Evolutionary conservation across 2,888 invertebrate species (phyloP), one percentile per base, ranked within the genome.

Genomic region (Urechis unicinctus): DNA sequence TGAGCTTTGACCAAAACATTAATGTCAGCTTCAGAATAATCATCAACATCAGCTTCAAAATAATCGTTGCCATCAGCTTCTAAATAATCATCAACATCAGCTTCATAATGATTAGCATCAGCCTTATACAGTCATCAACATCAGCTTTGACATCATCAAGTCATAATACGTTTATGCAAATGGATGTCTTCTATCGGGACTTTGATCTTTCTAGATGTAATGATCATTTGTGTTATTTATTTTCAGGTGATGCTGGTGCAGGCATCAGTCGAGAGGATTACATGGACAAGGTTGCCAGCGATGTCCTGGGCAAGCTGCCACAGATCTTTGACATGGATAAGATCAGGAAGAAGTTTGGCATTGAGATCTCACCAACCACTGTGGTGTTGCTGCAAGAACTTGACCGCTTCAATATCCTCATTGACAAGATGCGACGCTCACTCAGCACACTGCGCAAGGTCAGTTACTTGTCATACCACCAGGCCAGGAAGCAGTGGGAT

Each of bases 321-420:
- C 74, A 76, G 13, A 81, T 83, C 61, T 92, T 86, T 75, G 91
- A 93, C 77, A 82, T 91, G 49, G 86, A 86, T 82, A 86, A 86
- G 73, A 85, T 91, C 30, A 84, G 88, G 62, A 88, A 88, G 74
- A 85, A 85, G 71, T 88, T 87, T 72, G 90, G 90, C 68, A 81
- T 88, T 79, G 85, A 84, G 63, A 85, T 92, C 66, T 85, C 88
- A 3, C 93, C 93, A 1, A 87, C 89, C 0, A 85, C 88, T 0
- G 87, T 93, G 21, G 93, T 94, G 1, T 79, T 94, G 50, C 81
- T 93, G 52, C 93, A 94, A 81, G 80, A 94, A 76, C 77, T 94
- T 42, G 91, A 93, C 69, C 83, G 91, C 59, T 92, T 92, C 77
- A 94, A 94, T 78, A 81, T 82, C 24, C 82, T 94, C 0, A 85